Evolutionary conservation across 2,888 invertebrate genomes (phyloP), one percentile per base, ranked within the genome.

Genomic region (Thereva unica): DNA sequence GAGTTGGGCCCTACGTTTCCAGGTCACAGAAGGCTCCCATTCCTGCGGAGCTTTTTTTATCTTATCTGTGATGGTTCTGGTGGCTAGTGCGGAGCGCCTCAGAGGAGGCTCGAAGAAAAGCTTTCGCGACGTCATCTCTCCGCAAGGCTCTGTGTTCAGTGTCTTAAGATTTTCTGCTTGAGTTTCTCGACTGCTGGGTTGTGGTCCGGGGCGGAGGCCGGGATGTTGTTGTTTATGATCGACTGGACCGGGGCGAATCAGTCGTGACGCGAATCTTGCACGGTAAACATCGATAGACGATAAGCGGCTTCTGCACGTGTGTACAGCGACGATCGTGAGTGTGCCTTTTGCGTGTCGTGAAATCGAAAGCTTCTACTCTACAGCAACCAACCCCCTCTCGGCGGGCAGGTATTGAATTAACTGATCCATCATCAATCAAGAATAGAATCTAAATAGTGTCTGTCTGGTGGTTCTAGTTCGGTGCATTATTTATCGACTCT

Each of bases 211-310:
- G 4, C 49, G 40, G 38, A 47, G 23, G 12, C 6, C 38, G 34
- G 61, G 49, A 40, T 50, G 40, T 52, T 52, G 52, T 53, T 64
- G 64, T 64, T 64, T 64, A 64, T 40, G 52, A 53, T 44, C 53
- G 53, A 64, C 52, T 64, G 64, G 64, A 64, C 64, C 64, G 37
- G 52, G 37, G 52, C 64, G 53, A 64, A 79, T 80, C 78, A 80
- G 79, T 80, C 78, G 78, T 79, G 78, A 78, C 75, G 75, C 74
- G 76, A 75, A 77, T 78, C 77, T 79, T 77, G 78, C 74, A 75
- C 78, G 75, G 77, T 75, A 74, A 73, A 75, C 77, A 64, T 53
- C 64, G 53, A 50, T 40, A 40, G 35, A 34, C 12, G 50, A 50
- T 34, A 59, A 59, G 12, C 49, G 61, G 41, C 50, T 41, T 45